Evolutionary conservation across 1,140 invertebrate genomes (phyloP), one percentile per base, ranked within the genome.

Genomic region (Temnothorax curvispinosus): DNA sequence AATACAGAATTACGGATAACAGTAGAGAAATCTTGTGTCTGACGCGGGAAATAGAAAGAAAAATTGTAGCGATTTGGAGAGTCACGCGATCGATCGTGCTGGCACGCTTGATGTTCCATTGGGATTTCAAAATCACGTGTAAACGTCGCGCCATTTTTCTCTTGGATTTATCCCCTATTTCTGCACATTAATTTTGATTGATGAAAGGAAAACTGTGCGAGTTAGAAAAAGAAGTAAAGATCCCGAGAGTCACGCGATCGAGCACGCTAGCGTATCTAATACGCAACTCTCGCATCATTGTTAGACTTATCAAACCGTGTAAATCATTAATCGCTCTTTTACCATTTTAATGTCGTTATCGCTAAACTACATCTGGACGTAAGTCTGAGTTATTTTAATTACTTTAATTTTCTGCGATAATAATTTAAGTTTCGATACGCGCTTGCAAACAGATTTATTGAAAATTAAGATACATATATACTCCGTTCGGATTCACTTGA

Each of bases 401-500:
- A 7, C 60, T 9, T 32, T 1, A 41, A 38, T 35, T 54, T 54
- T 38, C 13, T 4, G 6, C 18, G 9, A 15, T 35, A 44, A 67
- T 3, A 35, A 56, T 38, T 38, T 3, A 60, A 32, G 1, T 21
- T 27, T 38, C 38, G 6, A 44, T 27, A 27, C 27, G 27, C 27
- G 27, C 27, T 27, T n/a, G 21, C 41, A 4, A 54, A 15, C n/a
- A n/a, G 50, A 54, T 74, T 44, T 21, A 6, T 18, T 1, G 0
- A 5, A 18, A n/a, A 78, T 50, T 21, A 64, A 32, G 41, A 47
- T 27, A 27, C 27, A 27, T 9, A n/a, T n/a, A 65, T 0, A 15
- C 13, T 13, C 41, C 8, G 64, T 65, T 67, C 32, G 21, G 38
- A 81, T 81, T 71, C 77, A 69, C 64, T 71, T 71, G 54, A 71